Base-by-base conservation (phyloP, 1,140 invertebrate genomes). In the Drosophila trapezifrons region DNA sequence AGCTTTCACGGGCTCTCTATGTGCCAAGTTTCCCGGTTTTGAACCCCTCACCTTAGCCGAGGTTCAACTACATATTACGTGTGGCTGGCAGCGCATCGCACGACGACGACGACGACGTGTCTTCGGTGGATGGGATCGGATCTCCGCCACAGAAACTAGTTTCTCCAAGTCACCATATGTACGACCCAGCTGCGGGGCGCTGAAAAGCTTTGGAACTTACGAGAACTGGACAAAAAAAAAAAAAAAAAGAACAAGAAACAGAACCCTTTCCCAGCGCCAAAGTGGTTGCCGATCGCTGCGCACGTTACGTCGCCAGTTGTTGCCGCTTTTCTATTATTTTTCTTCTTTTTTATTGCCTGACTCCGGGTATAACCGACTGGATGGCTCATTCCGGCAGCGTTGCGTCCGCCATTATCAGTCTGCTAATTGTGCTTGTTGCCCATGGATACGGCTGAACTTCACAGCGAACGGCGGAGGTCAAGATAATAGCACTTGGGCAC, bases 61-160 rank as follows among this genome's bases (percentile, higher is more conserved):
- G 37, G 51, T 57, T 25, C 51, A 42, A 57, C 66, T 40, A n/a
- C n/a, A n/a, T n/a, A 58, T 72, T 72, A 71, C 69, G 64, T 70
- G 25, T 71, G 27, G 18, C 18, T 46, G 35, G 47, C 45, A 56
- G 51, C 66, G 51, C 77, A 80, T 80, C 78, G 71, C 71, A 78
- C 78, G 35, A 78, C 78, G 77, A 45, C 59, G 46, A 78, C 78
- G 35, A 78, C 78, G 78, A 45, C 59, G 42, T 76, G 78, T 77
- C 76, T 79, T 74, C 32, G 18, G 10, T 17, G 51, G 27, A 58
- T 18, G n/a, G 56, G 25, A 40, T 79, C 15, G 37, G 29, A 37
- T 62, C 78, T 60, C 60, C 55, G 54, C 40, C 40, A 15, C 32
- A 59, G 6, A 79, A 83, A 83, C 80, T 64, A 49, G 80, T 84